Percentiles rank a stretch among this genome's conserved stretches.
phyloP scores from a whole-genome alignment of 2,888 invertebrate species.

The Rotaria sp. region DNA sequence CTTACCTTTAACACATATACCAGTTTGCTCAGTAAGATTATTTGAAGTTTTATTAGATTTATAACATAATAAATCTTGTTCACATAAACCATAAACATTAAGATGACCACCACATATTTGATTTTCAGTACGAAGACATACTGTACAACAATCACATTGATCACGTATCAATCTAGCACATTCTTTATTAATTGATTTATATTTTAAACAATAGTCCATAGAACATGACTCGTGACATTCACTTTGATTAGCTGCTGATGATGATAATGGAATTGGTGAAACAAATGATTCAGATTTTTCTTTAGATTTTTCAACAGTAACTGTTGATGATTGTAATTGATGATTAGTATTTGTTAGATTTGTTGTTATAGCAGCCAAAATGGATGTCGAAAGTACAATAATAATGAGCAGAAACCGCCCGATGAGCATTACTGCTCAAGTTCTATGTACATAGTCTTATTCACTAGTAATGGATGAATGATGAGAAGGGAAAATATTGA shows the following conservation, averaged over 20 bases:
- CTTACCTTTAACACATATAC: neutral
- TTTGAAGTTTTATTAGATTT: neutral
- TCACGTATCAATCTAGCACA: conserved; percentile 13
- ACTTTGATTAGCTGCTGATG: neutral
- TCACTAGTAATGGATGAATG: neutral
- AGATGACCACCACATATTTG: neutral
- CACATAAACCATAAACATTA: conserved; percentile 1
- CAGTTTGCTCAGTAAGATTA: neutral
- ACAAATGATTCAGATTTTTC: neutral
- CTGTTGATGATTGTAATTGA: neutral
- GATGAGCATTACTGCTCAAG: neutral
- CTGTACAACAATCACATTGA: conserved; percentile 20
- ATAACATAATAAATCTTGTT: neutral
- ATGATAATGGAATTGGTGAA: neutral
- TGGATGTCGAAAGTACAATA: neutral
- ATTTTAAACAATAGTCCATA: neutral
- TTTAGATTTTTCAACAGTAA: neutral
- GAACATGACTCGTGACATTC: neutral
- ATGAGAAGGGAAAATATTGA: neutral
- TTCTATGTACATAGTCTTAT: neutral
- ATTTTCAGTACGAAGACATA: neutral
- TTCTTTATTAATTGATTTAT: neutral
- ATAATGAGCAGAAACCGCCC: neutral
- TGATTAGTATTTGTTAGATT: neutral
- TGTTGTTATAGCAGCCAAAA: neutral